These are phyloP conservation scores for Neomorphus geoffroyi DNA, from an alignment of 2,797 vertebrate species.

Conservation along the genomic window DNA sequence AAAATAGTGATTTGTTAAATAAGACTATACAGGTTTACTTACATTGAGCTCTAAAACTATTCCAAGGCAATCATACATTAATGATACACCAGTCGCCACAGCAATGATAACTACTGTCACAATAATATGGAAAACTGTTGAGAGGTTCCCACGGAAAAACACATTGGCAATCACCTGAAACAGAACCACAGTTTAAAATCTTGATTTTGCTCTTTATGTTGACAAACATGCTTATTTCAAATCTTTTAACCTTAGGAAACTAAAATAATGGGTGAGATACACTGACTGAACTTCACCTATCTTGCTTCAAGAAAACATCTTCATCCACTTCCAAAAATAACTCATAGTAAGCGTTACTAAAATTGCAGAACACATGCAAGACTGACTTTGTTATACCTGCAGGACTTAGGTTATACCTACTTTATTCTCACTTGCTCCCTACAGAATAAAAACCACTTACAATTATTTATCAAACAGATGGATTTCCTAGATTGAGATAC, in stretches of 20 bases:
- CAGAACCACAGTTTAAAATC: constrained; percentile 45
- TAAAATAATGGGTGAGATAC: background rate
- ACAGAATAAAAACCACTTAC: background rate
- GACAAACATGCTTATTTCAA: background rate
- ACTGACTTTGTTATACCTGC: background rate
- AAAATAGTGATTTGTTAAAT: background rate
- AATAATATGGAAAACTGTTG: constrained; percentile 77
- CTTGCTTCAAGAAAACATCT: background rate
- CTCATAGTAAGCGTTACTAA: background rate
- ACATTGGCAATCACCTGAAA: constrained; percentile 89
- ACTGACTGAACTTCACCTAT: background rate
- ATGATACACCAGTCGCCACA: constrained; percentile 81
- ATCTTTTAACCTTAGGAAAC: background rate
- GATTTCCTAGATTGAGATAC: background rate
- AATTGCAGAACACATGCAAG: background rate
- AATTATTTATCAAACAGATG: background rate
- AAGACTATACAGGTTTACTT: constrained; percentile 72
- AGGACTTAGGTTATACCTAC: background rate
- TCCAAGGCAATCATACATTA: constrained; percentile 90
- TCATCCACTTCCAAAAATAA: background rate
- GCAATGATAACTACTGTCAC: constrained; percentile 84
- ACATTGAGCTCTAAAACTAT: constrained; percentile 93
- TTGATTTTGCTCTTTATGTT: background rate
- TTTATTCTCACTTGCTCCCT: background rate
- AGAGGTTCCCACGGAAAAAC: constrained; percentile 84